Conservation (phyloP, 1,140 invertebrate species). For the Chironomus tepperi region DNA sequence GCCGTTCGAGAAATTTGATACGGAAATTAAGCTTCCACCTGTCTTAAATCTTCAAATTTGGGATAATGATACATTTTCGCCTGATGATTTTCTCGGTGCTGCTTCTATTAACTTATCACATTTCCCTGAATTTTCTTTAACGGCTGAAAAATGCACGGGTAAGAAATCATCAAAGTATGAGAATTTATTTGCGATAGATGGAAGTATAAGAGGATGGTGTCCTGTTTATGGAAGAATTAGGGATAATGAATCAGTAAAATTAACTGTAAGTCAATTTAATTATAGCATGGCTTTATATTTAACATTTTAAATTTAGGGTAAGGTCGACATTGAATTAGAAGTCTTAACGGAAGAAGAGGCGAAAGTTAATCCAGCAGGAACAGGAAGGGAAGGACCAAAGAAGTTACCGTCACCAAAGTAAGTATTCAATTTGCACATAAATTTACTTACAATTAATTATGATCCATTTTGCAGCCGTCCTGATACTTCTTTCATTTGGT, state of each 20-base stretch:
- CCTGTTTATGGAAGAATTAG: slow-evolving; percentile 39
- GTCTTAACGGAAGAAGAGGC: slow-evolving; percentile 50
- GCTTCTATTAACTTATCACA: slow-evolving; percentile 51
- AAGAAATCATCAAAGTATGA: slow-evolving; percentile 51
- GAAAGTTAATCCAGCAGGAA: slow-evolving; percentile 47
- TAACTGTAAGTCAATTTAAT: slow-evolving; percentile 3
- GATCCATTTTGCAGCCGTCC: slow-evolving; percentile 45
- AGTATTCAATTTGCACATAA: slow-evolving; percentile 30
- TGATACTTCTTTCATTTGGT: slow-evolving; percentile 52
- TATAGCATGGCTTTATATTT: not conserved
- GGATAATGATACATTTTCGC: slow-evolving; percentile 68
- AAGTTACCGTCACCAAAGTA: slow-evolving; percentile 50
- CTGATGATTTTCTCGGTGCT: slow-evolving; percentile 65
- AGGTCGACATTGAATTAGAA: slow-evolving; percentile 54
- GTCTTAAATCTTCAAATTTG: slow-evolving; percentile 43
- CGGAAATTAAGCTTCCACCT: slow-evolving; percentile 41
- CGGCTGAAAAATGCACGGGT: slow-evolving; percentile 48
- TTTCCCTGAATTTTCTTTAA: slow-evolving; percentile 49
- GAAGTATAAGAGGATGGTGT: slow-evolving; percentile 73
- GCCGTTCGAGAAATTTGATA: slow-evolving; percentile 33
- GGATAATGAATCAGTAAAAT: slow-evolving; percentile 18
- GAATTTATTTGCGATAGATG: slow-evolving; percentile 64
- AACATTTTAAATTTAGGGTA: slow-evolving; percentile 45
- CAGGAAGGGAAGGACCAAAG: slow-evolving; percentile 50
- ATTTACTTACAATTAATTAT: slow-evolving; percentile 18